Evolutionary conservation across 35 echinoderm and acorn worm species (phyloP).

Genomic region (Eucidaris tribuloides): DNA sequence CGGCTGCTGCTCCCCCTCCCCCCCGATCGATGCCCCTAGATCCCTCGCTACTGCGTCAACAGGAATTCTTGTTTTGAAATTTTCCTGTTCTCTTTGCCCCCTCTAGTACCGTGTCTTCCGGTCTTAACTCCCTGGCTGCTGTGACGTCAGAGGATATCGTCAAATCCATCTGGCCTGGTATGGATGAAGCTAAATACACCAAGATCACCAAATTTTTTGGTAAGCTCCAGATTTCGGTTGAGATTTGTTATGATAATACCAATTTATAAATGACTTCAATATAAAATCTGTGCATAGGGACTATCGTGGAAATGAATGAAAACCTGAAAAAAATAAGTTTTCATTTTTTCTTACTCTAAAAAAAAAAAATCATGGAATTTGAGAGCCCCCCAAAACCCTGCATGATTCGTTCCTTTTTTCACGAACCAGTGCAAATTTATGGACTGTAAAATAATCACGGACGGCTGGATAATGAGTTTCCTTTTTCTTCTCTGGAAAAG

Average conservation of each 20-base stretch:
- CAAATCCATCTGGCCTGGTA: constrained; percentile 54
- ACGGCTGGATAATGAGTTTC: too few species aligned
- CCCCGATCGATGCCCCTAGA: neutral
- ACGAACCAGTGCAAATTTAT: too few species aligned
- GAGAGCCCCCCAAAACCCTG: too few species aligned
- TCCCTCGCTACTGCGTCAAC: neutral
- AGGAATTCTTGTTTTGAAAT: neutral
- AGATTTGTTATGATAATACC: neutral
- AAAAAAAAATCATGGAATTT: too few species aligned
- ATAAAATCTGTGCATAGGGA: neutral
- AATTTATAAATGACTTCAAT: neutral
- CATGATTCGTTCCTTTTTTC: too few species aligned
- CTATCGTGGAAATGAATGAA: neutral
- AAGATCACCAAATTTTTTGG: constrained; percentile 62
- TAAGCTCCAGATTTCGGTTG: neutral
- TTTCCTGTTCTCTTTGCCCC: neutral
- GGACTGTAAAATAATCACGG: too few species aligned
- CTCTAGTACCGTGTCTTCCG: constrained; percentile 79
- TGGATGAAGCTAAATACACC: constrained; percentile 66
- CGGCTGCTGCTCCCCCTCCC: neutral
- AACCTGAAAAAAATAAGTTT: neutral
- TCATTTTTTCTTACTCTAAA: neutral
- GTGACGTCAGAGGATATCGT: constrained; percentile 77
- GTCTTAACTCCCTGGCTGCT: constrained; percentile 76
- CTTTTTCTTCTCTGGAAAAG: too few species aligned